Evolutionary conservation across 2,797 vertebrate species (phyloP).

Genomic region (Neostethus bicornis): DNA sequence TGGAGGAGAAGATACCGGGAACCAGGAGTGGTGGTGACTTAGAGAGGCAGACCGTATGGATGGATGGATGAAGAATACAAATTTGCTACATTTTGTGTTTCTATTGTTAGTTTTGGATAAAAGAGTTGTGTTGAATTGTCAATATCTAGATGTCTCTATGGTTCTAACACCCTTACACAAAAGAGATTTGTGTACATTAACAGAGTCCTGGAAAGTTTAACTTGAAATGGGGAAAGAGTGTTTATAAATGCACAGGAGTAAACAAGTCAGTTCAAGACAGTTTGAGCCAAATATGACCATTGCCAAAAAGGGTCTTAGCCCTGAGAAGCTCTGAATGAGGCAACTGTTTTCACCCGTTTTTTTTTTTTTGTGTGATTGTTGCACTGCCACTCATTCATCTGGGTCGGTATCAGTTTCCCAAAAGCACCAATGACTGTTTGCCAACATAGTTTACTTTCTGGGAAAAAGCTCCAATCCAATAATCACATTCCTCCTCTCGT

Average conservation of each 20-base stretch:
- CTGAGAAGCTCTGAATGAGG: constrained; percentile 15
- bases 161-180: constrained; percentile 3
- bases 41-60: constrained; percentile 19
- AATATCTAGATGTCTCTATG: constrained; percentile 1
- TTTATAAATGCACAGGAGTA: constrained; percentile 24
- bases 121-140: constrained; percentile 13
- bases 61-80: constrained; percentile 29
- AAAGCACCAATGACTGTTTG: constrained; percentile 63
- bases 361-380: constrained; percentile 20
- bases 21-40: constrained; percentile 16
- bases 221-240: constrained; percentile 22
- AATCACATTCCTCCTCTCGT: constrained; percentile 69
- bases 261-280: constrained; percentile 47
- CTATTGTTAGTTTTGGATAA: constrained; percentile 26
- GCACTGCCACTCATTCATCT: constrained; percentile 21
- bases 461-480: constrained; percentile 57
- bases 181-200: constrained; percentile 24
- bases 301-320: background rate
- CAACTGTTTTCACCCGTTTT: constrained; percentile 20
- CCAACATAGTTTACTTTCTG: constrained; percentile 68
- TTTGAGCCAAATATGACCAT: constrained; percentile 31
- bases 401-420: constrained; percentile 53
- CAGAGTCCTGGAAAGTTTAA: constrained; percentile 14
- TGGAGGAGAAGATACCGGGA: constrained; percentile 36
- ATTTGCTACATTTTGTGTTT: constrained; percentile 9